phyloP scores from a whole-genome alignment of 2,888 invertebrate species.

The Chrysolina oricalcia region DNA sequence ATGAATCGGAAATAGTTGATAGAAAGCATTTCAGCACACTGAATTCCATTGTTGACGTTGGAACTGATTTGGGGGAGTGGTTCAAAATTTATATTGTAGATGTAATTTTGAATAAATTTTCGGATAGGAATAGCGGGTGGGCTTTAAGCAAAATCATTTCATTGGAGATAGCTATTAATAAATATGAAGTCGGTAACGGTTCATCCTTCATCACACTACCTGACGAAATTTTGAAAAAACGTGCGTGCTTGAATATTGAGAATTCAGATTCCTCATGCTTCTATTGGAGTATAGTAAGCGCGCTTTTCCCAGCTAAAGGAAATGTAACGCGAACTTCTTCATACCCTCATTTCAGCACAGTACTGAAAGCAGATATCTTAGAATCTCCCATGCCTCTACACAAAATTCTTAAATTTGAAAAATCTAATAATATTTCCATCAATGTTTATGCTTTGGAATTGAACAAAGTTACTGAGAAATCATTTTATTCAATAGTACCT shows the following conservation, averaged over 20 bases:
- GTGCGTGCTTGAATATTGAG: neutral
- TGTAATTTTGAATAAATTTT: slow-evolving; percentile 24
- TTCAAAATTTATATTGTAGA: neutral
- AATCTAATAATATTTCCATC: slow-evolving; percentile 52
- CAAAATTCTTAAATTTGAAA: slow-evolving; percentile 56
- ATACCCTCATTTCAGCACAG: no score
- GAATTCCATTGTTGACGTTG: slow-evolving; percentile 30
- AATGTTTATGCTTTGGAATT: slow-evolving; percentile 50
- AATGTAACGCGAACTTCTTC: neutral
- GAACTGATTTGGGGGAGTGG: slow-evolving; percentile 21
- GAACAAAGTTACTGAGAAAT: slow-evolving; percentile 1
- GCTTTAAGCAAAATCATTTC: slow-evolving; percentile 31
- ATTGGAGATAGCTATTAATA: slow-evolving; percentile 27
- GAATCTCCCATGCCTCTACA: slow-evolving; percentile 46
- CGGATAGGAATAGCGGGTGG: slow-evolving; percentile 25
- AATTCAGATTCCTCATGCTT: neutral
- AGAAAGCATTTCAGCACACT: slow-evolving; percentile 31
- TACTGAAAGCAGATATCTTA: no score
- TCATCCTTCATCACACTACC: slow-evolving; percentile 18
- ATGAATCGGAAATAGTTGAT: slow-evolving; percentile 25
- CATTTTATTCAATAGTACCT: slow-evolving; percentile 25
- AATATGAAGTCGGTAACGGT: neutral
- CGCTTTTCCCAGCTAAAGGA: neutral
- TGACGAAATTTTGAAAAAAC: slow-evolving; percentile 5
- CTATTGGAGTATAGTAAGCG: neutral